These are phyloP conservation scores for Megaptera novaeangliae DNA, from an alignment of 2,113 vertebrate species.

Conservation along the genomic window DNA sequence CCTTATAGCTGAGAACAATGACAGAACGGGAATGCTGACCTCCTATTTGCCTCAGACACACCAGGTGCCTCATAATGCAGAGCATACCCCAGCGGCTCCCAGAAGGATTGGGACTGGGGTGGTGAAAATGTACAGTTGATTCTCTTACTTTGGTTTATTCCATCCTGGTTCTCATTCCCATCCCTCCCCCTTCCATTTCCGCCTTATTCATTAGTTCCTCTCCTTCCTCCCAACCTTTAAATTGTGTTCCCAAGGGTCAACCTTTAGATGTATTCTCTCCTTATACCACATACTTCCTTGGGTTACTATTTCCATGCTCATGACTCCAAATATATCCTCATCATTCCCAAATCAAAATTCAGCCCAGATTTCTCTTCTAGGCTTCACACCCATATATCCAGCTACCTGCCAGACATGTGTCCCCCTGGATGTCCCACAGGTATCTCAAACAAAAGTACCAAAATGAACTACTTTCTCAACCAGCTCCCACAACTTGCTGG, in stretches of 20 bases:
- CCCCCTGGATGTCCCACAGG: not conserved
- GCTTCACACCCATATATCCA: not conserved
- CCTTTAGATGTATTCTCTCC: not conserved
- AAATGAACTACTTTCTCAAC: not conserved
- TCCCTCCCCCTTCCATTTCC: not conserved
- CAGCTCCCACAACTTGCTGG: too few species aligned
- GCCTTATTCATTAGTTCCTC: not conserved
- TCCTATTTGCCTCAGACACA: not conserved
- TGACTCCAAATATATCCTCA: not conserved
- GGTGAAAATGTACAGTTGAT: not conserved
- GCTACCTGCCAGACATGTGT: not conserved
- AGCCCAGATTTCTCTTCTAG: not conserved
- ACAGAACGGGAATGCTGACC: not conserved
- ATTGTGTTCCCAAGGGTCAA: not conserved
- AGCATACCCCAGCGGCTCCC: not conserved
- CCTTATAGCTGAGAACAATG: not conserved
- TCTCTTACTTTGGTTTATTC: not conserved
- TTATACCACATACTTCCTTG: not conserved
- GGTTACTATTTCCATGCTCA: not conserved
- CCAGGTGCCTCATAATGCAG: conserved; percentile 20
- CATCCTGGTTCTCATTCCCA: not conserved
- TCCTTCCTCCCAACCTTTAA: not conserved
- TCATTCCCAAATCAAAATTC: not conserved
- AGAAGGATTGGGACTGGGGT: not conserved
- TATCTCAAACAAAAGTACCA: not conserved